A percentile compares a stretch with the other conserved stretches of the same genome.
Conservation (phyloP, 2,888 invertebrate species). For the Tipula lateralis region DNA sequence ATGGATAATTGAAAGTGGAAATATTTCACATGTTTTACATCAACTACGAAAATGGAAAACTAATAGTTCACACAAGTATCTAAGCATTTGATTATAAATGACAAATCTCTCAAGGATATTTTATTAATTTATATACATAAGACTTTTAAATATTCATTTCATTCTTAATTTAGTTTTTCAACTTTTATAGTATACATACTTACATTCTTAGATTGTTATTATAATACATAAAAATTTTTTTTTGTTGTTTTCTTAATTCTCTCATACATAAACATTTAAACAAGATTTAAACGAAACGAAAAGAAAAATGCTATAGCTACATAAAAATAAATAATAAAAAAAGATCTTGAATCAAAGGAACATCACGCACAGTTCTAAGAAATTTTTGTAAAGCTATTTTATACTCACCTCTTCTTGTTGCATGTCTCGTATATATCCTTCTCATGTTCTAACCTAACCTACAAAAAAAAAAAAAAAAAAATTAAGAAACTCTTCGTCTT, state of each 20-base stretch:
- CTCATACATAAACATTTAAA: constrained; percentile 19
- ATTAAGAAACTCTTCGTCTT: constrained; percentile 5
- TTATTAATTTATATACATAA: background rate
- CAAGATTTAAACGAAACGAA: constrained; percentile 7
- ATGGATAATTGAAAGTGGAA: background rate
- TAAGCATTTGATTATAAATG: background rate
- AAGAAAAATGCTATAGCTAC: background rate
- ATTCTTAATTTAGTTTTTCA: background rate
- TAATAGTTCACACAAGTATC: background rate
- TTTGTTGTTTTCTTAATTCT: constrained; percentile 2
- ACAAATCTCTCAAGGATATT: constrained; percentile 19
- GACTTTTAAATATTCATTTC: background rate
- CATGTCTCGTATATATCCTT: background rate
- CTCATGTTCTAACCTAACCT: background rate
- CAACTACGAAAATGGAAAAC: background rate
- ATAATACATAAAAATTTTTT: background rate
- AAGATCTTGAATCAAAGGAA: constrained; percentile 14
- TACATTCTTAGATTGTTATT: background rate
- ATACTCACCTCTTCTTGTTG: background rate
- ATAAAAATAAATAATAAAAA: background rate
- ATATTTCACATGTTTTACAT: background rate
- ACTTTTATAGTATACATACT: background rate
- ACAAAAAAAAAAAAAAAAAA: background rate
- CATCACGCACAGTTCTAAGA: constrained; percentile 15
- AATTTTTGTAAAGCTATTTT: constrained; percentile 4